phyloP scores from a whole-genome alignment of 2,888 invertebrate genomes.

The Mythimna vitellina region DNA sequence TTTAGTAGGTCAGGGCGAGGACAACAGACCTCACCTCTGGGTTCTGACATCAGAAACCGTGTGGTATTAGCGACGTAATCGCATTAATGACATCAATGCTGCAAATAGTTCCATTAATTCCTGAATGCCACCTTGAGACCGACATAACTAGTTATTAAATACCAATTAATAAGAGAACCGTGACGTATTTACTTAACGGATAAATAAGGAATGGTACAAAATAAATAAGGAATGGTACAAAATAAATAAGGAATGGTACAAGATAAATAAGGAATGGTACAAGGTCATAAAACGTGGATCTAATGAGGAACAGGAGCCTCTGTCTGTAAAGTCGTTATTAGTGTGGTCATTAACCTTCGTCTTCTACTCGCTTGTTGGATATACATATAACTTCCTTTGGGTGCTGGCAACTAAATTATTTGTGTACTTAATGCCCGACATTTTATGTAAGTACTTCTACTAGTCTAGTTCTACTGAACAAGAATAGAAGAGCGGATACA shows the following conservation, averaged over 20 bases:
- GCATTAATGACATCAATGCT: constrained; percentile 47
- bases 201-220: constrained; percentile 19
- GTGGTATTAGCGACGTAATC: constrained; percentile 42
- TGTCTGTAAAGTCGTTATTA: constrained; percentile 19
- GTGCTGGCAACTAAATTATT: not conserved
- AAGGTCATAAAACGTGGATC: constrained; percentile 22
- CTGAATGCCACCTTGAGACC: constrained; percentile 44
- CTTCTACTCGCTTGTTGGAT: constrained; percentile 1
- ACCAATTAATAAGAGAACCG: constrained; percentile 23
- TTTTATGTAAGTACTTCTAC: not conserved
- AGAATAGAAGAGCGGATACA: not conserved
- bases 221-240: too few relatives aligned
- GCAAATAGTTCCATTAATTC: constrained; percentile 36
- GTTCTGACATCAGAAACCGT: constrained; percentile 69
- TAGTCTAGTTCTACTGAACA: not conserved
- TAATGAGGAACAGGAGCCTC: constrained; percentile 32
- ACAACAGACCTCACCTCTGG: constrained; percentile 32
- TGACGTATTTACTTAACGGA: constrained; percentile 25
- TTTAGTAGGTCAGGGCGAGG: constrained; percentile 65
- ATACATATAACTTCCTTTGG: constrained; percentile 3
- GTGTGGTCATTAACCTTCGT: constrained; percentile 28
- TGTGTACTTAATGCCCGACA: not conserved
- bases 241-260: constrained; percentile 23
- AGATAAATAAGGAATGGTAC: constrained; percentile 13
- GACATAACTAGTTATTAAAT: constrained; percentile 34